These are phyloP conservation scores for Ciconia stormi DNA, from an alignment of 2,113 vertebrate species.

Conservation along the genomic window DNA sequence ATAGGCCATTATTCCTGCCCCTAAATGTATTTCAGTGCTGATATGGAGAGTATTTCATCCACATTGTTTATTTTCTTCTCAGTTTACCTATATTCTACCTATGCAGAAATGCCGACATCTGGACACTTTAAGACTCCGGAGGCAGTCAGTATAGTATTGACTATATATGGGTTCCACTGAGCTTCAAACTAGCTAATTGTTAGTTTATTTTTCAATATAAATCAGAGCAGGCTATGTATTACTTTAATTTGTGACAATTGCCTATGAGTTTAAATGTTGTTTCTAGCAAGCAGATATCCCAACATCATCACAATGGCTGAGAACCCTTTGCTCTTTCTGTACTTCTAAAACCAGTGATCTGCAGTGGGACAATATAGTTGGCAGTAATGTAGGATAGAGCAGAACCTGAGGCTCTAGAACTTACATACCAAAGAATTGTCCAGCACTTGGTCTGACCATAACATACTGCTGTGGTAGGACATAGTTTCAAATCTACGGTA, in stretches of 20 bases:
- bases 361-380: not conserved
- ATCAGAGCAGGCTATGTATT: no score
- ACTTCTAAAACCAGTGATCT: not conserved
- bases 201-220: not conserved
- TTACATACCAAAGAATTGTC: accelerated
- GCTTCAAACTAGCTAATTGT: not conserved
- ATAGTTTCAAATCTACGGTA: not conserved
- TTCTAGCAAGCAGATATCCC: not conserved
- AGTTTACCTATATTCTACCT: not conserved
- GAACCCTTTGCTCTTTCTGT: not conserved
- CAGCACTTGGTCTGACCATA: not conserved
- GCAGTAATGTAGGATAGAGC: not conserved
- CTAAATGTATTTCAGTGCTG: not conserved
- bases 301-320: not conserved
- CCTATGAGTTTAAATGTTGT: not conserved
- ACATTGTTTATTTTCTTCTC: not conserved
- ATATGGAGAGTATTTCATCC: not conserved
- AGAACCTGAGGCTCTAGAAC: not conserved
- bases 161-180: not conserved
- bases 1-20: not conserved
- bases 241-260: not conserved
- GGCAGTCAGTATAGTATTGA: not conserved
- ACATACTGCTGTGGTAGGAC: not conserved
- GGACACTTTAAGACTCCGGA: not conserved
- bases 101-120: not conserved